Conservation (phyloP, 2,113 vertebrate genomes). For the Eptesicus fuscus region DNA sequence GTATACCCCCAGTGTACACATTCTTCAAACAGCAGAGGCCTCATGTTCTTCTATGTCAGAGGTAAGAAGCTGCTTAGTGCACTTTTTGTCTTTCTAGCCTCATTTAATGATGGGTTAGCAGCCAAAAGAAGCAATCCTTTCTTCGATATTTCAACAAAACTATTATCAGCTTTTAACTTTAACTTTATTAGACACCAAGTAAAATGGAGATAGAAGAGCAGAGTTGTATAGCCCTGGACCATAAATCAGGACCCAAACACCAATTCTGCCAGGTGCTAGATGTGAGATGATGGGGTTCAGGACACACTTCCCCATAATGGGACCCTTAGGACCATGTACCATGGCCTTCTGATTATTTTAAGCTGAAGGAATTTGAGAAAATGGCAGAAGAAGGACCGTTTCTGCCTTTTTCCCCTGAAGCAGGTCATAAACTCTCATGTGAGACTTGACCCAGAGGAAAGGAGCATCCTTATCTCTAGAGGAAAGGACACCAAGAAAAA, state of each 20-base stretch:
- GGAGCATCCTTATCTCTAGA: neutral
- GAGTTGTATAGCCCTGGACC: neutral
- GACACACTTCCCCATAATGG: too few relatives aligned
- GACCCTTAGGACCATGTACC: neutral
- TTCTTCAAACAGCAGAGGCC: neutral
- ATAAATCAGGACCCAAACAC: neutral
- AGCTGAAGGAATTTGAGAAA: neutral
- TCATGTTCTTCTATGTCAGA: neutral
- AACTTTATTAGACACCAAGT: neutral
- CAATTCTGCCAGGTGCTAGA: neutral
- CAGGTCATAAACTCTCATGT: neutral
- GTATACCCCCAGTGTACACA: too few relatives aligned
- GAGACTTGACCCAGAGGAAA: neutral
- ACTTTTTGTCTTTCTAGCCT: neutral
- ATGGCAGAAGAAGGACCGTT: neutral
- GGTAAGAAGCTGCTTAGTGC: neutral
- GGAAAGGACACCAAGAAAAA: neutral
- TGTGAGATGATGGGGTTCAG: neutral
- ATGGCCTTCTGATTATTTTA: neutral
- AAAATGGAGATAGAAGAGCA: neutral
- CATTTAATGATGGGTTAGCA: neutral
- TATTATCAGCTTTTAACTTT: neutral
- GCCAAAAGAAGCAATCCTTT: neutral
- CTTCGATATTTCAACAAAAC: neutral
- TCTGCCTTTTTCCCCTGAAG: neutral